Evolutionary conservation across 2,113 vertebrate genomes (phyloP).

Genomic region (Erinaceus europaeus): DNA sequence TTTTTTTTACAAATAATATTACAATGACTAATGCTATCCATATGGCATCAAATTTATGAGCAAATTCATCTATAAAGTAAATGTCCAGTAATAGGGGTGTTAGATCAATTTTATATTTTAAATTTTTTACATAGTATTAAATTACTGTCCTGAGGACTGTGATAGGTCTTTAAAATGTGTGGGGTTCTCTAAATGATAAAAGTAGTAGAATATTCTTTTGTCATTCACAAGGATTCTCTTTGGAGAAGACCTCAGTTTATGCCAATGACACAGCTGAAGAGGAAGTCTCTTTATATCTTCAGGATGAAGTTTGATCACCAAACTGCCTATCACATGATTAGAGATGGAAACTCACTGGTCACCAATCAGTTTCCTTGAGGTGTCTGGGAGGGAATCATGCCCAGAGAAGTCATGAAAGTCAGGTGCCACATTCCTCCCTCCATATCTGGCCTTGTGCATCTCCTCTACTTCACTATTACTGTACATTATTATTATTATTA

Average conservation of each 20-base stretch:
- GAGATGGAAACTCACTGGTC: too few relatives aligned
- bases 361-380: too few relatives aligned
- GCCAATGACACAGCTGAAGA: neutral
- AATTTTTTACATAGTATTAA: neutral
- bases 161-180: neutral
- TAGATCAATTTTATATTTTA: neutral
- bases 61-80: conserved; percentile 9
- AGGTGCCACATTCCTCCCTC: neutral
- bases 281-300: neutral
- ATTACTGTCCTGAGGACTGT: neutral
- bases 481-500: too few relatives aligned
- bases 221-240: neutral
- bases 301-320: too few relatives aligned
- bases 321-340: too few relatives aligned
- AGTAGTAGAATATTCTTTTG: neutral
- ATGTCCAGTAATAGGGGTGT: conserved; percentile 20
- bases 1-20: neutral
- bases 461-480: neutral
- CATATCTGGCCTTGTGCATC: neutral
- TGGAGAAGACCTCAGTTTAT: neutral
- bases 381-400: neutral
- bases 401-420: neutral
- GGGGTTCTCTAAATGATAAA: neutral
- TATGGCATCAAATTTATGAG: neutral
- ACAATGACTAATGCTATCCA: neutral